Evolutionary conservation across 2,888 invertebrate species (phyloP).

Genomic region (Lasioglossum lativentre): DNA sequence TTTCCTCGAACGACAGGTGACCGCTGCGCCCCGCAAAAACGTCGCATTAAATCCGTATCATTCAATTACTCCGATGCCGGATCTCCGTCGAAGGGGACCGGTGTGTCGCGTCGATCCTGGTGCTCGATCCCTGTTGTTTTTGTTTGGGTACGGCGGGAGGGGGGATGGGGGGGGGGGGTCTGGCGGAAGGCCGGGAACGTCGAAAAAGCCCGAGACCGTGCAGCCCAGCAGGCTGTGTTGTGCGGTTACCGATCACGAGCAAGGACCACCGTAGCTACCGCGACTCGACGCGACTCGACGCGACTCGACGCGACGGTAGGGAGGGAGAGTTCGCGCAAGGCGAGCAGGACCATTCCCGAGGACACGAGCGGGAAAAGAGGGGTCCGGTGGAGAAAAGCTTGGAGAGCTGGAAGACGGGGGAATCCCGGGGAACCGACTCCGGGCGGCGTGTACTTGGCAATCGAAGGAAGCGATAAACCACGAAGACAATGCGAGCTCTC

Average conservation of each 20-base stretch:
- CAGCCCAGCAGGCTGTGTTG: conserved; percentile 50
- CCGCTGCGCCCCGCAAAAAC: background rate
- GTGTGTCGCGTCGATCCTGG: background rate
- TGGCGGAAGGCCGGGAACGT: conserved; percentile 4
- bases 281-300: conserved; percentile 24
- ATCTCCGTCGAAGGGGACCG: background rate
- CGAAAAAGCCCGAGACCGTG: conserved; percentile 49
- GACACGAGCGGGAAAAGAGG: conserved; percentile 22
- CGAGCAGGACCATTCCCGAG: conserved; percentile 14
- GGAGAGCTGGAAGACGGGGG: conserved; percentile 1
- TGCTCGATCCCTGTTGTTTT: conserved; percentile 13
- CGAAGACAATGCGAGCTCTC: conserved; percentile 81
- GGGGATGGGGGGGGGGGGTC: background rate
- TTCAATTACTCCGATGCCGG: conserved; percentile 15
- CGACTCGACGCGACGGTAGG: background rate
- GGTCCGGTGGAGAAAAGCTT: conserved; percentile 22
- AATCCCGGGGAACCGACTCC: conserved; percentile 48
- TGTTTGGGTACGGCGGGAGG: background rate
- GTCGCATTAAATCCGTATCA: conserved; percentile 15
- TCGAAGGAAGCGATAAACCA: conserved; percentile 82
- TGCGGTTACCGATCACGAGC: conserved; percentile 48
- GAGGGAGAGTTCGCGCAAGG: conserved; percentile 13
- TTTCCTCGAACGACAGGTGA: conserved; percentile 13
- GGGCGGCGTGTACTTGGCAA: conserved; percentile 81
- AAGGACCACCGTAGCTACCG: conserved; percentile 53